Percentiles rank a stretch among this genome's conserved stretches.
Conservation (phyloP, 2,888 invertebrate genomes). For the Ceriagrion tenellum region DNA sequence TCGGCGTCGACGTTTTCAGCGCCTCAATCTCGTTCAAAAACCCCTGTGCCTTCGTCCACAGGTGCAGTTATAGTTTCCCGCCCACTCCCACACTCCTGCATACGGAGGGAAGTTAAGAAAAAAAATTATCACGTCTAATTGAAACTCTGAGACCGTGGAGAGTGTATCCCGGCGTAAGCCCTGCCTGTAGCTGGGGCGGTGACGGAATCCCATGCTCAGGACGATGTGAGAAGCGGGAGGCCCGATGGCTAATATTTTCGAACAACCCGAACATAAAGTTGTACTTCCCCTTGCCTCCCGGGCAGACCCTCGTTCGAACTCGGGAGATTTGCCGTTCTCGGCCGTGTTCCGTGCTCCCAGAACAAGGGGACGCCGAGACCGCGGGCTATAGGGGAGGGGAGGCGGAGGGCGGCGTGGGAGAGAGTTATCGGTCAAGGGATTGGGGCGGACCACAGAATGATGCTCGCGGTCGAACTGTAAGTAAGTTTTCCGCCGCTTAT, state of each 20-base stretch:
- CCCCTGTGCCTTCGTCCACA: too few relatives aligned
- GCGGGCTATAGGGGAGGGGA: not conserved
- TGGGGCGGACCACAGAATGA: not conserved
- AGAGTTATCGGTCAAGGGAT: conserved; percentile 10
- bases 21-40: too few relatives aligned
- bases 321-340: conserved; percentile 21
- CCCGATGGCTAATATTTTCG: not conserved
- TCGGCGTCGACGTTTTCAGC: too few relatives aligned
- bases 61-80: not conserved
- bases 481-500: conserved; percentile 36
- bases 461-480: conserved; percentile 34
- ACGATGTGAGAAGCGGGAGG: not conserved
- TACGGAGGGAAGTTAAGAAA: not conserved
- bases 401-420: not conserved
- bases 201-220: not conserved
- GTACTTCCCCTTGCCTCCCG: not conserved
- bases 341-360: not conserved
- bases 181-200: not conserved
- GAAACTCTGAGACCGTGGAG: not conserved
- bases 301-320: conserved; percentile 6
- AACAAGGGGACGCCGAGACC: not conserved
- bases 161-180: not conserved
- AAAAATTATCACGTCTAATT: not conserved
- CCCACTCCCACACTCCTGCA: not conserved
- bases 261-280: conserved; percentile 29